Conservation (phyloP, 64 coral and sea anemone species). For the Dendronephthya gigantea region DNA sequence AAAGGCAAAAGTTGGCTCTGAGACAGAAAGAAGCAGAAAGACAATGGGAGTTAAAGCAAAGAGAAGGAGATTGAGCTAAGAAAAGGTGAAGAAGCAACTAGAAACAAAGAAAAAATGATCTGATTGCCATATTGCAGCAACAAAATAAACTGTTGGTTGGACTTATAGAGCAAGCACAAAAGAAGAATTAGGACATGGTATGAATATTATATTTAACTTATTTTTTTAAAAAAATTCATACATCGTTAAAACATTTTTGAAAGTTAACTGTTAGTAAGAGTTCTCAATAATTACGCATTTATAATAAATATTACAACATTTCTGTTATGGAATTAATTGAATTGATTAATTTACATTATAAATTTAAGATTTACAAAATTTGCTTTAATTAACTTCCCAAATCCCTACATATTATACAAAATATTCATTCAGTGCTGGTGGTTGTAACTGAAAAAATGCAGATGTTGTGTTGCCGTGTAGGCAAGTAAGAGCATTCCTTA, state of each 20-base stretch:
- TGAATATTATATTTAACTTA: neutral
- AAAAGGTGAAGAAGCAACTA: conserved; percentile 4
- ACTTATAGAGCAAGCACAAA: conserved; percentile 6
- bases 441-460: neutral
- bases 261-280: neutral
- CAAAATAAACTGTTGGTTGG: conserved; percentile 16
- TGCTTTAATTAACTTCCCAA: conserved; percentile 1
- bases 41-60: conserved; percentile 15
- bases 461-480: conserved; percentile 1
- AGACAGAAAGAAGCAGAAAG: conserved; percentile 14
- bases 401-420: conserved; percentile 1
- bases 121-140: conserved; percentile 4
- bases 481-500: neutral
- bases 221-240: conserved; percentile 19
- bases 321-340: conserved; percentile 5
- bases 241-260: conserved; percentile 8
- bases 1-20: neutral
- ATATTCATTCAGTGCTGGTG: neutral
- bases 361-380: conserved; percentile 10
- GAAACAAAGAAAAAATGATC: conserved; percentile 15
- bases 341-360: conserved; percentile 16
- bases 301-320: conserved; percentile 5
- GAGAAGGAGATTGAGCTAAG: conserved; percentile 19
- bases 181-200: conserved; percentile 4
- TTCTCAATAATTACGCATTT: neutral